Conservation (phyloP, 2,888 invertebrate species). For the Cantharis rufa region DNA sequence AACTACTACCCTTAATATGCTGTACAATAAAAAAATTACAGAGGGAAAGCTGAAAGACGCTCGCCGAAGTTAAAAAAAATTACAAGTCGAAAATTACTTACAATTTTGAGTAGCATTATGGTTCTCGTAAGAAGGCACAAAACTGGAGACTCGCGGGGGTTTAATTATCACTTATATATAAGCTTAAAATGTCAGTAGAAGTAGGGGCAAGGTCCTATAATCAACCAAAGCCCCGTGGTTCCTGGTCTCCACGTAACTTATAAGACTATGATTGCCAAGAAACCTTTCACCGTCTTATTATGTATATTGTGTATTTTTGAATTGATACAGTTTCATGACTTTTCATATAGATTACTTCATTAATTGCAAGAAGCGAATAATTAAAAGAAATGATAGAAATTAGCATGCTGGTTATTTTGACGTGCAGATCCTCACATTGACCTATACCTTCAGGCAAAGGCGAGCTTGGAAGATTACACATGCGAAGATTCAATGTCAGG, state of each 20-base stretch:
- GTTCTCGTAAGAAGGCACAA: constrained; percentile 46
- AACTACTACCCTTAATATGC: not conserved
- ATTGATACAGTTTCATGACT: not conserved
- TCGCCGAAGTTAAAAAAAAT: not conserved
- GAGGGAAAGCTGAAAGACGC: not conserved
- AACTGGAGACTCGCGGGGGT: constrained; percentile 55
- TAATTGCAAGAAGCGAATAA: not conserved
- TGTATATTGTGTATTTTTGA: constrained; percentile 18
- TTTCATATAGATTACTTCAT: not conserved
- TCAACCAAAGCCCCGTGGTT: constrained; percentile 47
- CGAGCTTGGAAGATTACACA: not conserved
- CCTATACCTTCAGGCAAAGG: not conserved
- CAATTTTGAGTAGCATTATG: constrained; percentile 52
- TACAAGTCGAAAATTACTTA: constrained; percentile 43
- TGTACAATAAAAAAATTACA: not conserved
- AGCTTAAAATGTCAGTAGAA: constrained; percentile 40
- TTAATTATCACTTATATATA: constrained; percentile 52
- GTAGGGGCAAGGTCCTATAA: constrained; percentile 55
- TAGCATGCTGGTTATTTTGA: not conserved
- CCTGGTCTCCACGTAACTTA: constrained; percentile 42
- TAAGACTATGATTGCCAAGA: constrained; percentile 29
- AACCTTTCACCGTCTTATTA: constrained; percentile 38
- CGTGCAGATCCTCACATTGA: not conserved
- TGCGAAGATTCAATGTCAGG: not conserved
- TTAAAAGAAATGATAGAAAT: not conserved